Evolutionary conservation across 1,140 invertebrate species (phyloP), one percentile per base, ranked within the genome.

Genomic region (Tribolium madens): DNA sequence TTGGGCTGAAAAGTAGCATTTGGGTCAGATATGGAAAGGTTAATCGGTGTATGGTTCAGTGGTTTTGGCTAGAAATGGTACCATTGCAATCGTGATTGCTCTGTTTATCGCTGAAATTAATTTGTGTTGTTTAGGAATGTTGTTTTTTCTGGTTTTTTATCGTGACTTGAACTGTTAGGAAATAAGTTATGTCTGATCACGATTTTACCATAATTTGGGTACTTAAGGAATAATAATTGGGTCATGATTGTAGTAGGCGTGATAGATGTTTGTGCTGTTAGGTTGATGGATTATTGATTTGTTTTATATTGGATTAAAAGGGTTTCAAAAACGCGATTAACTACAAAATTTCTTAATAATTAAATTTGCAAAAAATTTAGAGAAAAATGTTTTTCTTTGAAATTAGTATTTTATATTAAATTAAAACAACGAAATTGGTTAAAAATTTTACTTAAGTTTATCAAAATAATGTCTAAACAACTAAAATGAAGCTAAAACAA

Each of bases 1-100:
- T 93, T 93, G 10, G 92, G 91, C 92, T 93, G 85, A 14, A 89
- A 89, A 13, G 13, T 52, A 10, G 52, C 17, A 57, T n/a, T 18
- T 26, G 52, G 14, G 14, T 42, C 75, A 26, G 42, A 60, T 70
- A 15, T 42, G 50, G 46, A 33, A 78, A 46, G 60, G 48, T 50
- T 50, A 50, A 50, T 50, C 12, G 48, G 48, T n/a, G 17, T 7
- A 26, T 57, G 52, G 13, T 50, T 50, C 10, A 50, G 48, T 15
- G 48, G 15, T 50, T 17, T 50, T 17, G 52, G 52, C 17, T 17
- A 6, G 18, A 53, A 15, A 53, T 15, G 52, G 14, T 13, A 7
- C 50, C 5, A 15, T 53, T 53, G 10, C n/a, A 21, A 18, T 64
- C 57, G 57, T 64, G 57, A 64, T 33, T 64, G 57, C 57, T 33